A percentile compares a stretch with the other conserved stretches of the same genome.
Conservation (phyloP, 2,888 invertebrate genomes). For the Andricus quercusramuli region DNA sequence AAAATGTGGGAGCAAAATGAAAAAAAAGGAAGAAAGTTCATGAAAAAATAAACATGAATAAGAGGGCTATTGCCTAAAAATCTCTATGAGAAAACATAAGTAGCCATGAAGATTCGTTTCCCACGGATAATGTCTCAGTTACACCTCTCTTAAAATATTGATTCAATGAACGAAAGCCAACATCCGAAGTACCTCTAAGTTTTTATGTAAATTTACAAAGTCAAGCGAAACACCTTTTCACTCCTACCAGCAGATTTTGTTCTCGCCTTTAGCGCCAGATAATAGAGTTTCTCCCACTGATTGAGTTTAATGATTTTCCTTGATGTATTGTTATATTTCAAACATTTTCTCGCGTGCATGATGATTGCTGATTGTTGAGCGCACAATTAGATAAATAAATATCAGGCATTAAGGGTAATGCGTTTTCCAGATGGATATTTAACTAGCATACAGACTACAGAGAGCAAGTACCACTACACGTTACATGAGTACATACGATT, state of each 20-base stretch:
- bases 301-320: constrained; percentile 4
- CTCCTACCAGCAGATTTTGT: background rate
- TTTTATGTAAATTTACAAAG: constrained; percentile 13
- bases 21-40: too few relatives aligned
- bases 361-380: background rate
- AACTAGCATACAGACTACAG: constrained; percentile 15
- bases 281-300: too few relatives aligned
- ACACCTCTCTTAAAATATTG: constrained; percentile 8
- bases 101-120: background rate
- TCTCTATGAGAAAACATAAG: constrained; percentile 8
- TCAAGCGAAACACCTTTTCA: background rate
- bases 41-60: background rate
- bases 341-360: constrained; percentile 5
- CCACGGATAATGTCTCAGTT: background rate
- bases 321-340: constrained; percentile 4
- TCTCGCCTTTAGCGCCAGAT: background rate
- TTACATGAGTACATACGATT: constrained; percentile 46
- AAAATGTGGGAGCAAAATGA: too few relatives aligned
- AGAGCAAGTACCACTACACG: constrained; percentile 23
- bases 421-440: constrained; percentile 19
- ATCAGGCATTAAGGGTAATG: constrained; percentile 15
- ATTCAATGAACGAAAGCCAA: constrained; percentile 4
- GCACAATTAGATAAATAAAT: constrained; percentile 39
- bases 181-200: constrained; percentile 1
- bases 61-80: background rate